Percentiles rank a stretch among this genome's conserved stretches.
Conservation (phyloP, 2,113 vertebrate species). For the Oreotrochilus melanogaster region DNA sequence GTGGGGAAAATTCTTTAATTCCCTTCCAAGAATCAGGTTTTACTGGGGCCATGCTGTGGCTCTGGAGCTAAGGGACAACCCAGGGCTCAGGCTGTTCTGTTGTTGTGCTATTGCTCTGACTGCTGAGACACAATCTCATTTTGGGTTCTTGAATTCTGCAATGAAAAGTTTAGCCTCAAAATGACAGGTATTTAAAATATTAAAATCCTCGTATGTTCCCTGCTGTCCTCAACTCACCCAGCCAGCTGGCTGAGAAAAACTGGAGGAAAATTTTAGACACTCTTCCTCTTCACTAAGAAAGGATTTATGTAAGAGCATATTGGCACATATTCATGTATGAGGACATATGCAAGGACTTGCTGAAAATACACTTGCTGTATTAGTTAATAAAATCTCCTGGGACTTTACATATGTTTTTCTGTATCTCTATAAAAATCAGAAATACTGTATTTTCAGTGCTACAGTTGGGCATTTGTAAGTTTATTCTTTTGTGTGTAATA, state of each 20-base stretch:
- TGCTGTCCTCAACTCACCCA: slow-evolving; percentile 68
- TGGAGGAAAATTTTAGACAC: not conserved
- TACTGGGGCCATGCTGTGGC: not conserved
- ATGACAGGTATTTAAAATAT: slow-evolving; percentile 65
- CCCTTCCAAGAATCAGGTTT: not conserved
- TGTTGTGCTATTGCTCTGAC: not conserved
- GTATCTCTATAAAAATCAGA: not conserved
- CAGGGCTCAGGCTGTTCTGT: not conserved
- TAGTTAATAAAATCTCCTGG: not conserved
- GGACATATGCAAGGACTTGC: not conserved
- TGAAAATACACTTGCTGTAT: slow-evolving; percentile 14
- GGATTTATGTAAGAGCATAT: not conserved
- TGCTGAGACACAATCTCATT: not conserved
- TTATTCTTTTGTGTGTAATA: not conserved
- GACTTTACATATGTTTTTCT: not conserved
- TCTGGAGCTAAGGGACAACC: not conserved
- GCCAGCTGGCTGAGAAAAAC: slow-evolving; percentile 48
- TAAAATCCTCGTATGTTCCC: slow-evolving; percentile 44
- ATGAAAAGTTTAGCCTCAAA: slow-evolving; percentile 44
- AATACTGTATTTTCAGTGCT: not conserved
- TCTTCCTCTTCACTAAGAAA: not conserved
- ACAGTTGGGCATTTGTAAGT: not conserved
- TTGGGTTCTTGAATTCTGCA: slow-evolving; percentile 11
- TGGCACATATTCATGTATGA: slow-evolving; percentile 33
- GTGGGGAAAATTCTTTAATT: not conserved